phyloP scores from a whole-genome alignment of 1,140 invertebrate genomes.

The Micrasema minimum region DNA sequence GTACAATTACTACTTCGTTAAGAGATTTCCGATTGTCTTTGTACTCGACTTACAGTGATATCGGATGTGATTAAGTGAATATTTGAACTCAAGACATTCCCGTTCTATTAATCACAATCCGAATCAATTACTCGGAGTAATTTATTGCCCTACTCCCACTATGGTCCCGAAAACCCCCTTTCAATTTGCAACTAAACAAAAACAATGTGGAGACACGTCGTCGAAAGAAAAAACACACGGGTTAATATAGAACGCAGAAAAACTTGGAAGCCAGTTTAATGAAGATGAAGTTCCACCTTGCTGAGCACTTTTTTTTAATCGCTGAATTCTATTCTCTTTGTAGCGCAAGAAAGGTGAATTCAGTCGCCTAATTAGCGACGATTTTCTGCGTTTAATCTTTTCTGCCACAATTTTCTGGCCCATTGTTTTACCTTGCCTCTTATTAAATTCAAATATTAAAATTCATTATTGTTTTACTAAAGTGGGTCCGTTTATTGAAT shows the following conservation, averaged over 20 bases:
- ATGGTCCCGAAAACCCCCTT: background rate
- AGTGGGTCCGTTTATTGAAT: too few relatives aligned
- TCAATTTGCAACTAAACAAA: background rate
- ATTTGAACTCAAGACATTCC: constrained; percentile 25
- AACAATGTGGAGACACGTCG: background rate
- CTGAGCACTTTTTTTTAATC: too few relatives aligned
- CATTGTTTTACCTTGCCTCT: constrained; percentile 12
- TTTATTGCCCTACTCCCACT: constrained; percentile 29
- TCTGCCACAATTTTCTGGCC: constrained; percentile 22
- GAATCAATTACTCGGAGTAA: constrained; percentile 36
- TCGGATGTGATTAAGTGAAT: constrained; percentile 34
- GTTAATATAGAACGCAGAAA: too few relatives aligned
- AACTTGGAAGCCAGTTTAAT: too few relatives aligned
- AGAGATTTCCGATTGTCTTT: too few relatives aligned
- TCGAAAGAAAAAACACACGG: constrained; percentile 4
- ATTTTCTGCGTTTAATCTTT: constrained; percentile 29
- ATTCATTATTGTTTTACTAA: background rate
- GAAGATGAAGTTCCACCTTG: too few relatives aligned
- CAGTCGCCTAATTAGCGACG: constrained; percentile 31
- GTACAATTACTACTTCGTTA: too few relatives aligned
- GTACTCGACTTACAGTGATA: constrained; percentile 19
- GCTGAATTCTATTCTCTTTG: constrained; percentile 13
- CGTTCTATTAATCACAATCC: constrained; percentile 38
- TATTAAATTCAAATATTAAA: constrained; percentile 16
- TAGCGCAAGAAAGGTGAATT: constrained; percentile 27